A percentile compares a stretch with the other conserved stretches of the same genome.
These are phyloP conservation scores for Chanos chanos DNA, from an alignment of 2,797 vertebrate species.

Conservation along the genomic window DNA sequence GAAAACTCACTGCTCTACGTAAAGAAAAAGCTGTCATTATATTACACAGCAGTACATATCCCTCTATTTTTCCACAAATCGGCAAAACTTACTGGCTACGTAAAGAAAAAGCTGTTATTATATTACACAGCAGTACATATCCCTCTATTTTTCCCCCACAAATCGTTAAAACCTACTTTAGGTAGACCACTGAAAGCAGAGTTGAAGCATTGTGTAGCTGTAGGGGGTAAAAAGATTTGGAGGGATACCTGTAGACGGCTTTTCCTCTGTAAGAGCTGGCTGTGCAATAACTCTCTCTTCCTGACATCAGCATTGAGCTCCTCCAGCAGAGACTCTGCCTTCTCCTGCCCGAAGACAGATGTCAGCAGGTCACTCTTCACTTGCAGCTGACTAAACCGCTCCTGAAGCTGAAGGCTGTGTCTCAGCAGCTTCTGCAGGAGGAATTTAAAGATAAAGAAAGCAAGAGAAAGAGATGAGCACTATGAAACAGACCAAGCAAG, in stretches of 20 bases:
- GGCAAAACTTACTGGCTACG: no score
- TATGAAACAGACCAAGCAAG: neutral
- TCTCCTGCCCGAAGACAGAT: conserved; percentile 74
- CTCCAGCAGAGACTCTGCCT: conserved; percentile 64
- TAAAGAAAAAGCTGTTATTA: neutral
- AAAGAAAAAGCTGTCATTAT: neutral
- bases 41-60: no score
- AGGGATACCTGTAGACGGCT: conserved; percentile 74
- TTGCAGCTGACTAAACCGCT: conserved; percentile 72
- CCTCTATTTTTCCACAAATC: no score
- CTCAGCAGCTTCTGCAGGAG: conserved; percentile 66
- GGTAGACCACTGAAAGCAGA: no score
- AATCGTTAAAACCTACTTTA: no score
- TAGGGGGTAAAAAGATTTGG: neutral
- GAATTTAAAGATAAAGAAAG: conserved; percentile 1
- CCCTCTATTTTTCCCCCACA: no score
- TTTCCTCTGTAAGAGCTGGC: conserved; percentile 79
- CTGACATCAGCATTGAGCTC: conserved; percentile 66
- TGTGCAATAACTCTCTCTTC: conserved; percentile 79
- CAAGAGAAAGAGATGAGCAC: conserved; percentile 10
- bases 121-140: no score
- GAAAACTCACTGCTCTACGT: no score
- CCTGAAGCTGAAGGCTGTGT: conserved; percentile 77
- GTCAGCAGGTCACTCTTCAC: conserved; percentile 75
- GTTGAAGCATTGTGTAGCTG: no score